These are phyloP conservation scores for Piaya cayana DNA, from an alignment of 2,113 vertebrate species.

Conservation along the genomic window DNA sequence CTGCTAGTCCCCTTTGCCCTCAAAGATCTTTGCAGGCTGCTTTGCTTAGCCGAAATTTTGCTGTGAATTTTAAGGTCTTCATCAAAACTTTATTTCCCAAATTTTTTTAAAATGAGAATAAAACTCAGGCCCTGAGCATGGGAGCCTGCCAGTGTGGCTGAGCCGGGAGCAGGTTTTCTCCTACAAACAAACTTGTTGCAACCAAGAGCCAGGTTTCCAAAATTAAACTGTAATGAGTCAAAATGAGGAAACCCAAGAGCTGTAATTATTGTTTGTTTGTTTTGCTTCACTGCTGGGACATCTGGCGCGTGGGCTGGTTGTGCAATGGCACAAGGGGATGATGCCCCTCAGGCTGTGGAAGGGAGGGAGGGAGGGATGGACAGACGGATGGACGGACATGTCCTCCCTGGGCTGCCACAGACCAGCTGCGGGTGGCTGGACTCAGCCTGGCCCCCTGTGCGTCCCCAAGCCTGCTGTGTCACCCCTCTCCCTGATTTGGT, in stretches of 20 bases:
- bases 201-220: conserved; percentile 21
- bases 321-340: neutral
- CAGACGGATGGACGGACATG: neutral
- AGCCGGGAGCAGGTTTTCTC: neutral
- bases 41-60: accelerated
- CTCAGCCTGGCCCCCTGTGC: neutral
- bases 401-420: neutral
- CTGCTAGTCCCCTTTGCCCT: accelerated
- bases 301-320: conserved; percentile 47
- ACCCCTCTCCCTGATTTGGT: neutral
- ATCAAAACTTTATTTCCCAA: neutral
- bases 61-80: neutral
- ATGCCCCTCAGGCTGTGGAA: neutral
- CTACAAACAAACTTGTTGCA: neutral
- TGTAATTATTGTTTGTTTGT: conserved; percentile 67
- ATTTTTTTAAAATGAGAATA: neutral
- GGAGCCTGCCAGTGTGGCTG: neutral
- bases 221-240: conserved; percentile 57
- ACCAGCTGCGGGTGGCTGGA: neutral
- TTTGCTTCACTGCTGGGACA: conserved; percentile 43
- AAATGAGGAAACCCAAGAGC: conserved; percentile 38
- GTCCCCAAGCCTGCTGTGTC: neutral
- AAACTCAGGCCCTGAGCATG: neutral
- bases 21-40: neutral
- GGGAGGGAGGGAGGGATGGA: neutral